Base-by-base conservation (phyloP, 2,888 invertebrate species). In the Eremobia ochroleuca region DNA sequence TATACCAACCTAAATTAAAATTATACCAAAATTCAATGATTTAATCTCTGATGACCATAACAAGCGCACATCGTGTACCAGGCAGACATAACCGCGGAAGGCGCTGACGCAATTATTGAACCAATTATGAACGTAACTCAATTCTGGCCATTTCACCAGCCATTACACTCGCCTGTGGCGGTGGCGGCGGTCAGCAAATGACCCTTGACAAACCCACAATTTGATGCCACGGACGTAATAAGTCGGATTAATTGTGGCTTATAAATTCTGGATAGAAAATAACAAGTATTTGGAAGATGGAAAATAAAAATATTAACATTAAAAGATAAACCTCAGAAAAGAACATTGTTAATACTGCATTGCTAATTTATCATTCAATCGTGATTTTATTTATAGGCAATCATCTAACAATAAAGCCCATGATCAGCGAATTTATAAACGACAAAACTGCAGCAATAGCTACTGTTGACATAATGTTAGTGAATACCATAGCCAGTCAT, bases 181-280 rank as follows among this genome's bases (percentile, higher is more conserved):
- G 46, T 58, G 65, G 59, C 58, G 59, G 52, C 40, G 62, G 78
- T 66, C 65, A 66, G 28, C 34, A 72, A 84, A 85, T 85, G 79
- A 40, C 72, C 79, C 83, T 79, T 75, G 72, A 75, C 58, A 31
- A 77, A 81, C 52, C 67, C 43, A 58, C 65, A 66, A 85, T 85
- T 81, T 85, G 28, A 81, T 73, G 70, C 77, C 64, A 66, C 21
- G 46, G 9, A 62, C 11, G 31, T 37, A 28, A 5, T n/a, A 25
- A 46, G 40, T 46, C 28, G 18, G 28, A 46, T 55, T 55, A 75
- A 84, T 80, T 71, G 62, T 43, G 31, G 49, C 0, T 28, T 49
- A 62, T 79, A 74, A 43, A 58, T 73, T 59, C 6, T 49, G 11
- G 4, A 21, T 2, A 58, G 40, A n/a, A 61, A 66, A 46, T 70